Percentiles rank a stretch among this genome's conserved stretches.
These are phyloP conservation scores for Amiota communis DNA, from an alignment of 2,888 invertebrate species.

Conservation along the genomic window DNA sequence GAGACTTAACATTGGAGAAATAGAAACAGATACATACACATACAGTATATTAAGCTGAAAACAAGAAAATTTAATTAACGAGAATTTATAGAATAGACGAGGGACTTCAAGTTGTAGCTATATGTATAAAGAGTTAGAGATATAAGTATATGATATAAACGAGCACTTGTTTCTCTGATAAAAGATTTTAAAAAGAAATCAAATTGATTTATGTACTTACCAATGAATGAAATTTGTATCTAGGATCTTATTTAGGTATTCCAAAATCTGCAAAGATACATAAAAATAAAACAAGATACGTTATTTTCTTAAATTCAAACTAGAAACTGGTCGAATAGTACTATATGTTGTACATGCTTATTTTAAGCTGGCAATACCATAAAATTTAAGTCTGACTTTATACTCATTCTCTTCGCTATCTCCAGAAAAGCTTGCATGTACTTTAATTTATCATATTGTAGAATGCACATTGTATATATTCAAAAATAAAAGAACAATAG, in stretches of 20 bases:
- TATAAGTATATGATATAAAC: conserved; percentile 1
- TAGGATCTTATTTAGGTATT: not conserved
- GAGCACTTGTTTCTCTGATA: conserved; percentile 49
- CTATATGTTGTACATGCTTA: not conserved
- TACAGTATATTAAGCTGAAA: too few relatives aligned
- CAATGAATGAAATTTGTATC: conserved; percentile 25
- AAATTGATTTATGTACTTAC: conserved; percentile 41
- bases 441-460: too few relatives aligned
- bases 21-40: too few relatives aligned
- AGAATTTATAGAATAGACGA: too few relatives aligned
- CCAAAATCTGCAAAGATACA: conserved; percentile 30
- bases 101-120: not conserved
- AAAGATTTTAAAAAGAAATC: not conserved
- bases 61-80: too few relatives aligned
- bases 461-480: not conserved
- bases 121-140: not conserved
- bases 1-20: too few relatives aligned
- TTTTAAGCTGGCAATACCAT: not conserved
- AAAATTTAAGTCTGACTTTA: not conserved
- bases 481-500: not conserved
- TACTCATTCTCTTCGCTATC: not conserved
- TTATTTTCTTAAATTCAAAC: not conserved
- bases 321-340: conserved; percentile 9
- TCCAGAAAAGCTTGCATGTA: not conserved
- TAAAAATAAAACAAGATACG: conserved; percentile 31